A percentile compares a stretch with the other conserved stretches of the same genome.
Evolutionary conservation across 2,888 invertebrate species (phyloP).

Genomic region (Trachelus iudaicus): DNA sequence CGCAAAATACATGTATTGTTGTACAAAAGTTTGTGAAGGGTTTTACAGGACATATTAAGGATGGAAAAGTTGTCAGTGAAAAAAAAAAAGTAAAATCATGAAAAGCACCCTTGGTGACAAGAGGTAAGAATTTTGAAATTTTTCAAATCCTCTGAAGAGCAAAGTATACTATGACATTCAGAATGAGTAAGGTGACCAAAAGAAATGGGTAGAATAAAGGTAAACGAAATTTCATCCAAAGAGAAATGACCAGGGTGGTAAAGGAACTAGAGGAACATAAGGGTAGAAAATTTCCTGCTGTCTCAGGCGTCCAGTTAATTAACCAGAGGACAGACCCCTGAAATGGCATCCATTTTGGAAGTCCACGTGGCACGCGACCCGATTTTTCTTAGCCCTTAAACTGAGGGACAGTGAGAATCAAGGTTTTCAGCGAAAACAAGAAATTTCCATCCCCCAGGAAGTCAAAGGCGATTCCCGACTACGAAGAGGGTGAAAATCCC

Average conservation of each 20-base stretch:
- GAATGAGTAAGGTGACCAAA: not conserved
- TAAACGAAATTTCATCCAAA: not conserved
- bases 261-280: not conserved
- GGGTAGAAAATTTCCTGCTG: not conserved
- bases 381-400: not conserved
- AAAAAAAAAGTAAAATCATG: not conserved
- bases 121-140: not conserved
- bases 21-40: not conserved
- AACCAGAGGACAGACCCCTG: not conserved
- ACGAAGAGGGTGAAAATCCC: not conserved
- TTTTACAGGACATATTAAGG: not conserved
- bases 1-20: not conserved
- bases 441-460: not conserved
- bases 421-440: not conserved
- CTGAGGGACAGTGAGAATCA: not conserved
- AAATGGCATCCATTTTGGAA: not conserved
- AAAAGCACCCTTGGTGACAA: not conserved
- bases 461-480: not conserved
- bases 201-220: not conserved
- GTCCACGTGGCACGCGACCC: not conserved
- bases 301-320: not conserved
- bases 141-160: not conserved
- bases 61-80: not conserved
- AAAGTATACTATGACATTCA: too few relatives aligned
- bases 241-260: not conserved